These are phyloP conservation scores for Nannoperca obscura DNA, from an alignment of 2,797 vertebrate genomes.

Conservation along the genomic window DNA sequence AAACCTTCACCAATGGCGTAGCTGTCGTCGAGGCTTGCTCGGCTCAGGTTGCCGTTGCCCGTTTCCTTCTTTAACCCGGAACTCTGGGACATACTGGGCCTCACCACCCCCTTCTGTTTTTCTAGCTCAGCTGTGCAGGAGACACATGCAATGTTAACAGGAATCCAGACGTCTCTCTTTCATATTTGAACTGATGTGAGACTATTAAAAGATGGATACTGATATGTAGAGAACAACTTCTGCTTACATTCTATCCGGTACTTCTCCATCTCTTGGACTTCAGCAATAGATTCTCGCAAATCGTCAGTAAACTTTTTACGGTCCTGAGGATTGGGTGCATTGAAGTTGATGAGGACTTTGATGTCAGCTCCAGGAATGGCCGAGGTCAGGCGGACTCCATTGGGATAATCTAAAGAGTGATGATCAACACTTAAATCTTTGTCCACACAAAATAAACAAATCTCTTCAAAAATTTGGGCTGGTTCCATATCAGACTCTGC, in stretches of 20 bases:
- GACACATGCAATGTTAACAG: neutral
- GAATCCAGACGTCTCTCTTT: neutral
- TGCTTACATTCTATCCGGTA: constrained; percentile 97
- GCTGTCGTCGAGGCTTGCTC: constrained; percentile 95
- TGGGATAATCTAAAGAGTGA: constrained; percentile 92
- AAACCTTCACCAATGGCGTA: constrained; percentile 93
- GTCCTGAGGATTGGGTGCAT: constrained; percentile 97
- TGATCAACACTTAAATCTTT: neutral
- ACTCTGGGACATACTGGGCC: constrained; percentile 93
- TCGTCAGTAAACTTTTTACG: constrained; percentile 98
- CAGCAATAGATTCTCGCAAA: constrained; percentile 94
- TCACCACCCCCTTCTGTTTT: constrained; percentile 95
- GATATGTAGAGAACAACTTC: constrained; percentile 14
- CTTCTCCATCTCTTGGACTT: constrained; percentile 99
- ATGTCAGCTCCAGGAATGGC: constrained; percentile 95
- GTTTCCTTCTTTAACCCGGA: constrained; percentile 94
- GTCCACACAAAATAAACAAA: neutral
- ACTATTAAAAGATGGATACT: neutral
- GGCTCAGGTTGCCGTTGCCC: constrained; percentile 90
- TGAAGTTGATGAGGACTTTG: constrained; percentile 97
- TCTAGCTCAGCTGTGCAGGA: constrained; percentile 92
- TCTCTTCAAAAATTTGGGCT: neutral
- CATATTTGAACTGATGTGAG: neutral
- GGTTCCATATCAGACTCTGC: neutral
- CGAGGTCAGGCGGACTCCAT: constrained; percentile 95